Evolutionary conservation across 2,888 invertebrate species (phyloP).

Genomic region (Chymomyza caudatula): DNA sequence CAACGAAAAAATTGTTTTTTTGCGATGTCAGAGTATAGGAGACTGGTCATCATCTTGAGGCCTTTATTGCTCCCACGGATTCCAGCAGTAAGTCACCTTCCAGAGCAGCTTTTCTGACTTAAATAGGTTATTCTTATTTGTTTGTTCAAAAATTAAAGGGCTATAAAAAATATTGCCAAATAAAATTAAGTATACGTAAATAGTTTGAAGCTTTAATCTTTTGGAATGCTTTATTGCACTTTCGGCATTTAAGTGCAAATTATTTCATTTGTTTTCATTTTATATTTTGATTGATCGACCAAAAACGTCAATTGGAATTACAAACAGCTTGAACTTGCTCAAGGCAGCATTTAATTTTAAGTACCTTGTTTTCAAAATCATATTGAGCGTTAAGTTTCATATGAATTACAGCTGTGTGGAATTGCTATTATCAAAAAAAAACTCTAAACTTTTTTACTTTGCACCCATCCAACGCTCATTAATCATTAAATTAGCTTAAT

Average conservation of each 20-base stretch:
- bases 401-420: neutral
- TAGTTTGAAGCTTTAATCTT: conserved; percentile 13
- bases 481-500: conserved; percentile 28
- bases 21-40: too few relatives aligned
- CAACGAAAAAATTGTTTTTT: too few relatives aligned
- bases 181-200: neutral
- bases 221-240: conserved; percentile 11
- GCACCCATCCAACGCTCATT: conserved; percentile 11
- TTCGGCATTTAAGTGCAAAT: conserved; percentile 19
- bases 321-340: neutral
- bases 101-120: neutral
- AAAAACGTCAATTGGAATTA: conserved; percentile 10
- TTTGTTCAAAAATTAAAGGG: neutral
- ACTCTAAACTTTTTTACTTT: conserved; percentile 25
- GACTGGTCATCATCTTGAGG: too few relatives aligned
- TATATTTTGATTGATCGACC: conserved; percentile 32
- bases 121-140: neutral
- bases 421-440: conserved; percentile 7
- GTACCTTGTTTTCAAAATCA: neutral
- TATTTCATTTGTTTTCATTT: conserved; percentile 32
- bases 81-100: too few relatives aligned
- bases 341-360: neutral
- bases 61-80: too few relatives aligned
- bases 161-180: neutral
- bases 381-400: neutral